Base-by-base conservation (phyloP, 2,888 invertebrate species). In the Uropetala carovei region DNA sequence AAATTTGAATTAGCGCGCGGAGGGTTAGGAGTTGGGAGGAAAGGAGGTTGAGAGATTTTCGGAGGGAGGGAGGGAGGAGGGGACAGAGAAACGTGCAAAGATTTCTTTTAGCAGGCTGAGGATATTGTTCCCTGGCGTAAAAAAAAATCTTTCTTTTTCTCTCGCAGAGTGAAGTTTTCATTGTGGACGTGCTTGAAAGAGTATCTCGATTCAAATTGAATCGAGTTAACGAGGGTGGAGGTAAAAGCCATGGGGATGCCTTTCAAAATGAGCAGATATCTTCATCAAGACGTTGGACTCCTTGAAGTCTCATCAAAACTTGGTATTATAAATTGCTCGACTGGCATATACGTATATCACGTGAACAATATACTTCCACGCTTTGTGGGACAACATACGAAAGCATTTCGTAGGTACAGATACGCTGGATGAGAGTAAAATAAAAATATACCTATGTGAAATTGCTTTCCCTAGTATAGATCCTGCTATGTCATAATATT, bases 1-100 rank as follows among this genome's bases (percentile, higher is more conserved):
- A 75, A 75, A 75, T 75, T 75, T 75, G 75, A 75, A 75, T 75
- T 75, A 75, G 75, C 75, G 75, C 22, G 27, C 22, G 9, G 75
- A 75, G 27, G 75, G 27, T 75, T 75, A 75, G 75, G 22, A 27
- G 75, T 18, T 22, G 75, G 75, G 18, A 75, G 22, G 27, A 43
- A 43, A 43, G 1, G 5, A 43, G 43, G 43, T 43, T 43, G 43
- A 43, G 75, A 22, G 75, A 27, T 75, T 75, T 75, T 75, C 11
- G 22, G 11, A 13, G 22, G 3, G 75, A 75, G 18, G 22, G 10
- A 11, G 75, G 22, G 18, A 22, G 0, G 18, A 0, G 22, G 75
- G 75, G 75, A 27, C 18, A 27, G 75, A 75, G 75, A 27, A 27
- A 75, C 75, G 75, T 75, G 75, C 75, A 4, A 75, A 27, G 75